phyloP scores from a whole-genome alignment of 2,113 vertebrate species.

The Mystacornis crossleyi region DNA sequence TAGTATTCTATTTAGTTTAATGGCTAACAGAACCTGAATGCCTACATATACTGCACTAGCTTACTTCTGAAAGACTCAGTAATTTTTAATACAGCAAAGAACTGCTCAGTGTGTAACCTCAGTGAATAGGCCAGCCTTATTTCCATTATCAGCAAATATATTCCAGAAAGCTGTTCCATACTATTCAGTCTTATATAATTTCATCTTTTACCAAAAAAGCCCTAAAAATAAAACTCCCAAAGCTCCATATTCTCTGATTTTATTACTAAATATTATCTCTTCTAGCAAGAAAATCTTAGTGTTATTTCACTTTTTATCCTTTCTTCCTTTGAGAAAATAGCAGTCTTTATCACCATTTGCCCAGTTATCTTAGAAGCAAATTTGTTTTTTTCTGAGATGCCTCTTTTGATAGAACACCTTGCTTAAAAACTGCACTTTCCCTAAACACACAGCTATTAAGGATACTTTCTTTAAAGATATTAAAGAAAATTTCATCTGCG shows the following conservation, averaged over 20 bases:
- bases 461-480: background rate
- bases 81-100: constrained; percentile 66
- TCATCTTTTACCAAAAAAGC: background rate
- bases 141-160: constrained; percentile 46
- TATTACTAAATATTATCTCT: background rate
- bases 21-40: constrained; percentile 42
- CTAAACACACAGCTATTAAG: background rate
- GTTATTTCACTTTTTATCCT: background rate
- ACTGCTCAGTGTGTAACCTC: background rate
- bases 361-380: background rate
- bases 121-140: background rate
- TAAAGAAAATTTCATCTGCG: background rate
- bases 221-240: background rate
- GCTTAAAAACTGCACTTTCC: background rate
- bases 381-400: background rate
- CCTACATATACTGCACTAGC: constrained; percentile 31
- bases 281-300: background rate
- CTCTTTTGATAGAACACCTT: background rate
- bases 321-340: background rate
- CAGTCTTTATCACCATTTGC: background rate
- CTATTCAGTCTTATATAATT: background rate
- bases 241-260: background rate
- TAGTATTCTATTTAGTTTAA: constrained; percentile 67
- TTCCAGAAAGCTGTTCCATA: background rate
- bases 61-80: constrained; percentile 40